Conservation (phyloP, 2,888 invertebrate species). For the Zygogramma bicolorata region DNA sequence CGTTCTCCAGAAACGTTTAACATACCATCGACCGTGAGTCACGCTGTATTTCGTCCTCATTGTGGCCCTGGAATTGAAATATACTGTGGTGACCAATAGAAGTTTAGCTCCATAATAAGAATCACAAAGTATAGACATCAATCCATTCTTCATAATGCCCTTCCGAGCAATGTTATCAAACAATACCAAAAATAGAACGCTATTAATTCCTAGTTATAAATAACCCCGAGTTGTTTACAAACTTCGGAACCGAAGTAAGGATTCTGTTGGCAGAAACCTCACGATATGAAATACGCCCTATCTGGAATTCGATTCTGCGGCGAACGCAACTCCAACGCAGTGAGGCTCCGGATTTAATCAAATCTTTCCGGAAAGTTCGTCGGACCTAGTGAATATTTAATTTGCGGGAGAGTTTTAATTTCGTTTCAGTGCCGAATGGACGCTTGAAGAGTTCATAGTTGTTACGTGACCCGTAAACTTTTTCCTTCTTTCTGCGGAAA, state of each 20-base stretch:
- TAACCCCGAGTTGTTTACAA: slow-evolving; percentile 35
- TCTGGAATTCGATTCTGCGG: slow-evolving; percentile 1
- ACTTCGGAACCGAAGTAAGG: slow-evolving; percentile 24
- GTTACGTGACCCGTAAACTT: slow-evolving; percentile 14
- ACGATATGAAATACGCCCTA: slow-evolving; percentile 1
- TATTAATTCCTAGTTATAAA: slow-evolving; percentile 26
- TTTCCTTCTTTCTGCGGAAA: background rate
- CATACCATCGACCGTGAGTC: too few relatives aligned
- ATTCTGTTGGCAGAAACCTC: slow-evolving; percentile 27
- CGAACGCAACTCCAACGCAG: background rate
- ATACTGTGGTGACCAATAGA: too few relatives aligned
- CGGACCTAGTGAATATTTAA: slow-evolving; percentile 41
- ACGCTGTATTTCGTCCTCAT: too few relatives aligned
- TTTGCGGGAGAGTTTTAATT: slow-evolving; percentile 39
- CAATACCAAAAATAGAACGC: background rate
- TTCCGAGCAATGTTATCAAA: background rate
- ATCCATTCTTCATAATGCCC: background rate
- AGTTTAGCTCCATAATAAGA: too few relatives aligned
- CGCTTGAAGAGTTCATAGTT: slow-evolving; percentile 23
- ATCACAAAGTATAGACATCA: background rate
- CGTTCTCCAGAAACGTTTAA: too few relatives aligned
- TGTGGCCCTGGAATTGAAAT: too few relatives aligned
- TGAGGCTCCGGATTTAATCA: slow-evolving; percentile 41
- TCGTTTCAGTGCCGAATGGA: slow-evolving; percentile 32
- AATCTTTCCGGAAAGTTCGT: slow-evolving; percentile 38